These are phyloP conservation scores for Steromphala cineraria DNA, from an alignment of 2,888 invertebrate genomes.

Conservation along the genomic window DNA sequence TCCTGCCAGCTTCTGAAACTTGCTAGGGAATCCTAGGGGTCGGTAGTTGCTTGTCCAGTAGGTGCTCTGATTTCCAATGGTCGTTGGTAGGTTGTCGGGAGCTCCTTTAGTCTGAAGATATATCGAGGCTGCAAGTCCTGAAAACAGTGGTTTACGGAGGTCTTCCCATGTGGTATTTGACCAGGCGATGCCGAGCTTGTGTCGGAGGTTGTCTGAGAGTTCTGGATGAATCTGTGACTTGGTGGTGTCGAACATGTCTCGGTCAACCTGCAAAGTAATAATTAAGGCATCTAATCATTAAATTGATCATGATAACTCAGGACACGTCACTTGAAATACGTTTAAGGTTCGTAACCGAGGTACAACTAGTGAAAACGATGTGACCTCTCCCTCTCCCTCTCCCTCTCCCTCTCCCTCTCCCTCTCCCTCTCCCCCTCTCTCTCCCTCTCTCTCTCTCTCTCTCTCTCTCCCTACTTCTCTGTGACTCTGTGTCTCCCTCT, in stretches of 20 bases:
- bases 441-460: too few relatives aligned
- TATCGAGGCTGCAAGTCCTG: conserved; percentile 53
- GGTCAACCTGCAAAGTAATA: conserved; percentile 29
- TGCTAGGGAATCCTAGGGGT: neutral
- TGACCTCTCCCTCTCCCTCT: too few relatives aligned
- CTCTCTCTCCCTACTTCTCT: too few relatives aligned
- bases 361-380: too few relatives aligned
- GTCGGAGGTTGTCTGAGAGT: neutral
- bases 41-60: neutral
- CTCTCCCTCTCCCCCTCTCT: too few relatives aligned
- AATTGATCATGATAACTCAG: too few relatives aligned
- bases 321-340: too few relatives aligned
- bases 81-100: neutral
- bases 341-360: too few relatives aligned
- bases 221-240: neutral
- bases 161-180: conserved; percentile 45
- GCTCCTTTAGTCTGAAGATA: conserved; percentile 12
- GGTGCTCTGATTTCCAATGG: neutral
- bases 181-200: conserved; percentile 50
- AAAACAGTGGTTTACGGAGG: conserved; percentile 53
- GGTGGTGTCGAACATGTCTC: conserved; percentile 33
- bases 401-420: too few relatives aligned
- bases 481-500: too few relatives aligned
- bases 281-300: too few relatives aligned
- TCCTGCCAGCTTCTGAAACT: neutral